Base-by-base conservation (phyloP, 2,888 invertebrate genomes). In the Catocala fraxini region DNA sequence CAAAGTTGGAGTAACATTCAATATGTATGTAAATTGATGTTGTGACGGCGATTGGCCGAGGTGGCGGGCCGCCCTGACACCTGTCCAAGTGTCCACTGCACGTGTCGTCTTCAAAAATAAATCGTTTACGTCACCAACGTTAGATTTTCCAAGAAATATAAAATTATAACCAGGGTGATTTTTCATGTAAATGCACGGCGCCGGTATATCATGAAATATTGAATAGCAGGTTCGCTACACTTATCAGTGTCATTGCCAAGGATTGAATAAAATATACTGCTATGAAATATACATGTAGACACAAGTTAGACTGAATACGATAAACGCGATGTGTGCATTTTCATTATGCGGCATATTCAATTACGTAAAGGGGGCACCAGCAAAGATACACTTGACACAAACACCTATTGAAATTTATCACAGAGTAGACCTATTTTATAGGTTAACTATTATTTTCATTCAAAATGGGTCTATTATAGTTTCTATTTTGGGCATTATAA, bases 231-330 rank as follows among this genome's bases (percentile, higher is more conserved):
- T 83, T 83, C 77, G 82, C 80, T 79, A 85, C 78, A 87, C 87
- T 80, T 84, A 85, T 87, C 88, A 89, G 79, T 89, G 88, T 87
- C 89, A 89, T 80, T 89, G 87, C 77, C 88, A 88, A 86, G 85
- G 82, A 70, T 71, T 64, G 70, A 62, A 79, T 76, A 64, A 61
- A 64, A 70, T 64, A 65, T 63, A 63, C 12, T 35, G 51, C 54
- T 47, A 47, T 57, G 53, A 62, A 55, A 55, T 45, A 67, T 56
- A 63, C 53, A 65, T 64, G 47, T 39, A 39, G 35, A 39, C 46
- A 46, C 9, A 49, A 13, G 11, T 35, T n/a, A 13, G 12, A 51
- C 12, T 51, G 6, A 34, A 35, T n/a, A 35, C 51, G 9, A 35
- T 51, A 39, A 12, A 47, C 7, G 25, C 3, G 3, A 25, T 25